A percentile compares a stretch with the other conserved stretches of the same genome.
Evolutionary conservation across 2,888 invertebrate species (phyloP).

Genomic region (Acleris emargana): DNA sequence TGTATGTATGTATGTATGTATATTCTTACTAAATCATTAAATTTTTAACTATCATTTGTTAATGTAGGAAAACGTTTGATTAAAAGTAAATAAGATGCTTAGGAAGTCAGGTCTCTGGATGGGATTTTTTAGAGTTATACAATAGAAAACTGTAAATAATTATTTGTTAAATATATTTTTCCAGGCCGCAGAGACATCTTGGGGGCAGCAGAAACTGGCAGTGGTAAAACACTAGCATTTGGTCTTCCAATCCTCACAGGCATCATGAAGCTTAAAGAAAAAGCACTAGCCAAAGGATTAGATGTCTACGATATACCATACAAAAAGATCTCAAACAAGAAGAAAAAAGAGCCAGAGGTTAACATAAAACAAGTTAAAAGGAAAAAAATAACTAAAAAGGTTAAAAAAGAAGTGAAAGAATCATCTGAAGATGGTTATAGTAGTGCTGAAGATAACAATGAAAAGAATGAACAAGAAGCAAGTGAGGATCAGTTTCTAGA

Average conservation of each 20-base stretch:
- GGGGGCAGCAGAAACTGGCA: constrained; percentile 99
- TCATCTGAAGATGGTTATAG: constrained; percentile 74
- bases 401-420: constrained; percentile 51
- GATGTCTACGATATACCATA: constrained; percentile 73
- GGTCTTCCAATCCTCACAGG: constrained; percentile 96
- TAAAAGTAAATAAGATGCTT: too few species aligned
- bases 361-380: constrained; percentile 41
- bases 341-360: constrained; percentile 45
- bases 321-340: constrained; percentile 63
- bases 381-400: constrained; percentile 48
- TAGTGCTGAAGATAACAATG: constrained; percentile 50
- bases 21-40: too few species aligned
- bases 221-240: constrained; percentile 99
- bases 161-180: constrained; percentile 40
- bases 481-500: constrained; percentile 61
- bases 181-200: constrained; percentile 92
- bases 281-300: constrained; percentile 61
- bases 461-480: constrained; percentile 33
- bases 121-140: too few species aligned
- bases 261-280: constrained; percentile 88
- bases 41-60: too few species aligned
- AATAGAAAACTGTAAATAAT: too few species aligned
- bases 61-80: too few species aligned
- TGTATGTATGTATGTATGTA: too few species aligned
- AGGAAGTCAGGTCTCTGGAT: too few species aligned